Evolutionary conservation across 1,140 invertebrate species (phyloP).

Genomic region (Platyscapa corneri): DNA sequence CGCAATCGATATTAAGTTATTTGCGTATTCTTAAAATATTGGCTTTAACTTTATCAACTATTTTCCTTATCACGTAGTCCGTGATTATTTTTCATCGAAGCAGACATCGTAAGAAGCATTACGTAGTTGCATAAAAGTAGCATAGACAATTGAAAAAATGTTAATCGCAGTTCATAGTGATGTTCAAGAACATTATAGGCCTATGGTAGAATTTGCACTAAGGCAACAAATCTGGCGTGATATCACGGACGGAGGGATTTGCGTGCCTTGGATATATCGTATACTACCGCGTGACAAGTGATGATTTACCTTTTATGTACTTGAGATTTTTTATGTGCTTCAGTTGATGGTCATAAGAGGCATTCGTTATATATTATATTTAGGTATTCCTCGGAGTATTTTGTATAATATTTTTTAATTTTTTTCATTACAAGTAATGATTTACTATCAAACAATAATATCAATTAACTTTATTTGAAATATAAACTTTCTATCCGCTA

Average conservation of each 20-base stretch:
- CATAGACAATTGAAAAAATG: not conserved
- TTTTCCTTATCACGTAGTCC: not conserved
- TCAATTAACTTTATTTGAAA: no score
- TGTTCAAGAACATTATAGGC: no score
- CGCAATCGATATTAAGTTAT: no score
- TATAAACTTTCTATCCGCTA: no score
- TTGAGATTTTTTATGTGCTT: not conserved
- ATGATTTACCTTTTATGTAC: not conserved
- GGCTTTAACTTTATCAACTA: not conserved
- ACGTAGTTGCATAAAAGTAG: not conserved
- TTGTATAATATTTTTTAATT: no score
- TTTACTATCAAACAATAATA: no score
- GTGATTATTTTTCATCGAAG: not conserved
- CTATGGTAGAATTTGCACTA: not conserved
- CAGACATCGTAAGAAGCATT: not conserved
- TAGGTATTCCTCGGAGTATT: no score
- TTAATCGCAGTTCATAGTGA: no score
- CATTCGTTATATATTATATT: not conserved
- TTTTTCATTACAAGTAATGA: no score
- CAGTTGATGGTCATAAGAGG: not conserved
- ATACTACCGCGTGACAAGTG: not conserved
- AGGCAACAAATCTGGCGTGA: not conserved
- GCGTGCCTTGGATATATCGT: not conserved
- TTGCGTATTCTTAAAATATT: no score
- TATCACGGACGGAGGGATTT: not conserved